Base-by-base conservation (phyloP, 2,797 vertebrate species). In the Hydrolagus colliei region DNA sequence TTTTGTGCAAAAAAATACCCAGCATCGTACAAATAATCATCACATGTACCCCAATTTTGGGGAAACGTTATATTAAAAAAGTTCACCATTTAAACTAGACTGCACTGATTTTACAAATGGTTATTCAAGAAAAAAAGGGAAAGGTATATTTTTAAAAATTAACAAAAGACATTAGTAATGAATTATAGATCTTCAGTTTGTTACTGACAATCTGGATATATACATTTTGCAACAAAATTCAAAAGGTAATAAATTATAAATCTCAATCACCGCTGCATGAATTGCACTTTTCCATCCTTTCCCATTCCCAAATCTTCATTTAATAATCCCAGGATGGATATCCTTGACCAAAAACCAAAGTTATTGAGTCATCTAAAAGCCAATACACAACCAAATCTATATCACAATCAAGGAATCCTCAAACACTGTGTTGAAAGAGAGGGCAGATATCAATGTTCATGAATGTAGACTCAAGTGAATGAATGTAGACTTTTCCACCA, bases 21-120 rank as follows among this genome's bases (percentile, higher is more conserved):
- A 82, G 71, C 71, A 68, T 71, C 52, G 79, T 18, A 84, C n/a
- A 35, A 77, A 84, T 71, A 71, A 35, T 84, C 79, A 84, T 52
- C 79, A 84, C 67, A 84, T 68, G 79, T 82, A 65, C 79, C 68
- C 63, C 65, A 68, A 32, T 9, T 35, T n/a, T 41, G 10, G 79
- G 41, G 62, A 84, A 71, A 84, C 41, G 62, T 84, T 71, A 4
- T 80, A 32, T 7, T 52, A 65, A 84, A 84, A 71, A 68, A 35
- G 32, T 52, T 84, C 79, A 71, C 65, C n/a, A 84, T 12, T 84
- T 32, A 84, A 71, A 71, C 65, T 68, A 63, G 8, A 16, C 16
- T 12, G 27, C 79, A 71, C 79, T 82, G 65, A 52, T 71, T 84
- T 52, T 67, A 84, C 79, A 84, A 35, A 9, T 71, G 20, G 16